These are phyloP conservation scores for Tetramorium simillimum DNA, from an alignment of 1,140 invertebrate species.

Conservation along the genomic window DNA sequence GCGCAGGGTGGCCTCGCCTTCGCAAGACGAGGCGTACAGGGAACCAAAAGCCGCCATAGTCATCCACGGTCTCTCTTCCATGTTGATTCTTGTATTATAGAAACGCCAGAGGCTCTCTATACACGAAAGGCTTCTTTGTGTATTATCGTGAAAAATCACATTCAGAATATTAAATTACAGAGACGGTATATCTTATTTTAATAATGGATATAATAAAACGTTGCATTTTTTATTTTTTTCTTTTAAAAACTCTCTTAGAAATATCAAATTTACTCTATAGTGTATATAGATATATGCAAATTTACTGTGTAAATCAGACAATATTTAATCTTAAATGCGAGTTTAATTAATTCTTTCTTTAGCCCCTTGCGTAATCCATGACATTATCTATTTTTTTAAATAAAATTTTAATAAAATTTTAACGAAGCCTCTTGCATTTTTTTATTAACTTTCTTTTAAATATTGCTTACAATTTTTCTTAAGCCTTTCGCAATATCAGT, in stretches of 20 bases:
- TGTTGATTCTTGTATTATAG: constrained; percentile 81
- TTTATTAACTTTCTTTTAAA: background rate
- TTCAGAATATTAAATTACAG: background rate
- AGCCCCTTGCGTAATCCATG: background rate
- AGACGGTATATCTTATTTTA: background rate
- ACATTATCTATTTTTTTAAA: background rate
- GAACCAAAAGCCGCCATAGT: constrained; percentile 76
- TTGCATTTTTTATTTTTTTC: constrained; percentile 32
- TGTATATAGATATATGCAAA: background rate
- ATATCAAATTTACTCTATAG: constrained; percentile 70
- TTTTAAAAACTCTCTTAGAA: constrained; percentile 64
- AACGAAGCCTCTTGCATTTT: background rate
- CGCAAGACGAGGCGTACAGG: constrained; percentile 24
- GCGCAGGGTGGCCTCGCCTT: constrained; percentile 12
- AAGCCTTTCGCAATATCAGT: background rate
- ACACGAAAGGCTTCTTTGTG: background rate
- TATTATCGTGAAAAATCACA: background rate
- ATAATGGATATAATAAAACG: background rate
- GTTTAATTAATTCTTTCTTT: background rate
- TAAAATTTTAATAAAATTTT: background rate
- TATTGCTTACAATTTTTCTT: constrained; percentile 1
- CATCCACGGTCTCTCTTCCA: constrained; percentile 79
- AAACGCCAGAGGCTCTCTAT: constrained; percentile 31
- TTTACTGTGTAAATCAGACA: background rate
- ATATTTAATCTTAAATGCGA: background rate